These are phyloP conservation scores for Ibycter americanus DNA, from an alignment of 2,797 vertebrate species.

Conservation along the genomic window DNA sequence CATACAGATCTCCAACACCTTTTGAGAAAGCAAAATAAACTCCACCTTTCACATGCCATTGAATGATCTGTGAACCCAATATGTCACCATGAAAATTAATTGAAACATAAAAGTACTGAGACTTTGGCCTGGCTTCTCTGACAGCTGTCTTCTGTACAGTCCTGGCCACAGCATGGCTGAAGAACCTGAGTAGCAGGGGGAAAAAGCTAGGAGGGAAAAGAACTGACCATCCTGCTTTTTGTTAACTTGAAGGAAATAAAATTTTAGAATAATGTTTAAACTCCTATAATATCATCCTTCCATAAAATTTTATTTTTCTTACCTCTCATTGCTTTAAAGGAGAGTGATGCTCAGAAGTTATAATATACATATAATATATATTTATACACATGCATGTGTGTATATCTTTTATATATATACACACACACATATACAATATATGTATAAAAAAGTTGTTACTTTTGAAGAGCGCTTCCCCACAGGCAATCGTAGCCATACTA, in stretches of 20 bases:
- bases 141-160: neutral
- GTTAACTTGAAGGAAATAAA: neutral
- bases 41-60: neutral
- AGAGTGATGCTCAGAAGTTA: neutral
- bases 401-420: neutral
- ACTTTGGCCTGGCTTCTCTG: neutral
- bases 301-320: neutral
- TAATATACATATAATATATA: neutral
- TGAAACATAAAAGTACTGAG: neutral
- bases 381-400: neutral
- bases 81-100: neutral
- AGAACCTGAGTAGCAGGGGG: fast-evolving
- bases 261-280: neutral
- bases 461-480: neutral
- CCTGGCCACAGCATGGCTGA: neutral
- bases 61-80: neutral
- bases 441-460: neutral
- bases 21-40: neutral
- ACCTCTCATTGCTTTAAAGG: neutral
- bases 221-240: neutral
- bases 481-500: neutral
- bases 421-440: no score
- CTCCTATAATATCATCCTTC: neutral
- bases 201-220: neutral
- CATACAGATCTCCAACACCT: neutral